Percentiles rank a stretch among this genome's conserved stretches.
phyloP scores from a whole-genome alignment of 2,113 vertebrate species.

The Terrapene triunguis region DNA sequence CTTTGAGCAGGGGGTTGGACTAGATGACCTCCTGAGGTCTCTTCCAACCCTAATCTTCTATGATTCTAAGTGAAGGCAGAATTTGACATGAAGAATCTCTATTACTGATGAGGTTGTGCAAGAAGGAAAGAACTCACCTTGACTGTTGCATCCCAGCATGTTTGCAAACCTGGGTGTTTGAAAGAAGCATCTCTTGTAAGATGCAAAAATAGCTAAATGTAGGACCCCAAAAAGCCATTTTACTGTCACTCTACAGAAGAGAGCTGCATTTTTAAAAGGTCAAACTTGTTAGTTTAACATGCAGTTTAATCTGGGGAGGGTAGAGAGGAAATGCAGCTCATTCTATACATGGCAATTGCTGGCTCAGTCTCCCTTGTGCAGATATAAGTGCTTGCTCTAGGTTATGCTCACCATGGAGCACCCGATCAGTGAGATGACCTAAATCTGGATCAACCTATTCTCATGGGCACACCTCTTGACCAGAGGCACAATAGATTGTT shows the following conservation, averaged over 20 bases:
- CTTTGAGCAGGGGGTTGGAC: too few species aligned
- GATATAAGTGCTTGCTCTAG: not conserved
- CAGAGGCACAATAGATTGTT: not conserved
- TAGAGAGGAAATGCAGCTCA: fast-evolving
- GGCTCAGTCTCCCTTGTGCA: fast-evolving
- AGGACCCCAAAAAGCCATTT: fast-evolving
- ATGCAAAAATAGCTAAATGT: not conserved
- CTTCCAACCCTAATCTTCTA: too few species aligned
- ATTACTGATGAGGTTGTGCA: not conserved
- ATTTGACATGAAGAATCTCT: not conserved
- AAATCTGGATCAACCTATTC: not conserved
- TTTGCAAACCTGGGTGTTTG: not conserved
- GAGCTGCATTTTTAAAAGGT: not conserved
- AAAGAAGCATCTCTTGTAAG: not conserved
- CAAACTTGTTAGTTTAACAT: not conserved
- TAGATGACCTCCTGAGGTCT: too few species aligned
- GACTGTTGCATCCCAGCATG: not conserved
- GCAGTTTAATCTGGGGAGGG: fast-evolving
- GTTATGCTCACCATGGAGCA: not conserved
- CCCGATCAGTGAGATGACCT: not conserved
- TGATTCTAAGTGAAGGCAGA: not conserved
- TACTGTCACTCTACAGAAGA: not conserved
- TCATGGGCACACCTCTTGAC: not conserved
- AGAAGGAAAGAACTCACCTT: not conserved
- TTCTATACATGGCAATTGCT: fast-evolving